Conservation (phyloP, 2,113 vertebrate species). For the Ondatra zibethicus region DNA sequence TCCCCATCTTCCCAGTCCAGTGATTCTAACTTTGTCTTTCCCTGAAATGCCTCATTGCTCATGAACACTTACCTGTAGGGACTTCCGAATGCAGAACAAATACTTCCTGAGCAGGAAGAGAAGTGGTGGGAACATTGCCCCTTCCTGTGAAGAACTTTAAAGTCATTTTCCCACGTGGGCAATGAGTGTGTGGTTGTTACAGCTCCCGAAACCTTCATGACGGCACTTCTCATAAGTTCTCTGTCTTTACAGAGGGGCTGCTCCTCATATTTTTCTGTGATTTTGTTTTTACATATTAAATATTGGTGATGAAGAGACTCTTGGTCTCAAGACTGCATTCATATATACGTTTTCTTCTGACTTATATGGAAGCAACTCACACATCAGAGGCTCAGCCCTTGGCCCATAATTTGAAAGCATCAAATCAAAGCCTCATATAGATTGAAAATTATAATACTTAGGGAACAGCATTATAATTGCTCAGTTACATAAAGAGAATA, state of each 20-base stretch:
- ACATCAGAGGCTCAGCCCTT: slow-evolving; percentile 58
- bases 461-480: slow-evolving; percentile 51
- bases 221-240: slow-evolving; percentile 50
- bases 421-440: slow-evolving; percentile 63
- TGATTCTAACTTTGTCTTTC: slow-evolving; percentile 36
- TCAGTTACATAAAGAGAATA: slow-evolving; percentile 61
- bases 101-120: slow-evolving; percentile 53
- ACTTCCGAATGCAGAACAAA: slow-evolving; percentile 69
- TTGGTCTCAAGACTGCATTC: slow-evolving; percentile 58
- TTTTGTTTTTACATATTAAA: slow-evolving; percentile 76
- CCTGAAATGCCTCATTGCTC: slow-evolving; percentile 16
- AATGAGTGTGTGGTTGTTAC: slow-evolving; percentile 33
- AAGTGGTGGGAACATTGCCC: slow-evolving; percentile 56
- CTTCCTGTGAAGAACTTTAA: slow-evolving; percentile 55
- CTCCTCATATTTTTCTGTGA: slow-evolving; percentile 67
- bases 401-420: slow-evolving; percentile 69
- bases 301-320: slow-evolving; percentile 69
- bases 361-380: slow-evolving; percentile 55
- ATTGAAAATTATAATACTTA: slow-evolving; percentile 69
- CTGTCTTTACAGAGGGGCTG: slow-evolving; percentile 35
- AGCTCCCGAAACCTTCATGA: slow-evolving; percentile 62
- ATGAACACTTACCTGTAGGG: slow-evolving; percentile 61
- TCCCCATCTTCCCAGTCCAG: slow-evolving; percentile 17
- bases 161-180: slow-evolving; percentile 69
- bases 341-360: slow-evolving; percentile 58